Evolutionary conservation across 2,113 vertebrate species (phyloP), one percentile per base, ranked within the genome.

Genomic region (Coracopsis vasa): DNA sequence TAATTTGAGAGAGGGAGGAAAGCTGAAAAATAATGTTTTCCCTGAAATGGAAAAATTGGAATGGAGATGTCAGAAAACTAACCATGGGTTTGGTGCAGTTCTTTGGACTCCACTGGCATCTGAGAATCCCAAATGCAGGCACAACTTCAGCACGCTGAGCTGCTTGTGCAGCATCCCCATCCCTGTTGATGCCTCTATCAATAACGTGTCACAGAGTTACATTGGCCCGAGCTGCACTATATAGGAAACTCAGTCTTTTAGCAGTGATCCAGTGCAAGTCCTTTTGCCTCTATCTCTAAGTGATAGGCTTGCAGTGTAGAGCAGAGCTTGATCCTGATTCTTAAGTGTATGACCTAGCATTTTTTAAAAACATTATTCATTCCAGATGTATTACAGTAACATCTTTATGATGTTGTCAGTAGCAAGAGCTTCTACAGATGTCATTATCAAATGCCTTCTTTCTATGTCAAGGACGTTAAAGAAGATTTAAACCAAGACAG

Each of bases 111-210:
- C 7, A 29, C 19, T 65, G 44, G 31, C 56, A 42, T 56, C 42
- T 80, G n/a, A 25, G 84, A 86, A 73, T 67, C 44, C 31, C 50
- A 71, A n/a, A 77, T 10, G 16, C 27, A 27, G 70, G 64, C n/a
- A 10, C 6, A 60, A 15, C 31, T 48, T 56, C 56, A 35, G n/a
- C 1, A 2, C 0, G 1, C n/a, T 33, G 31, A 85, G 70, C 53
- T 19, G 54, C 53, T 74, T 24, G 29, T 23, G 18, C 23, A 42
- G 41, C 53, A 31, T 67, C 44, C n/a, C 48, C 48, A 50, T 56
- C 47, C 39, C 21, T 25, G 17, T 12, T 2, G 3, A 44, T 41
- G 51, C 39, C 47, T 60, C 3, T 0, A 3, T 47, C 53, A 25
- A 3, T 60, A 18, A 31, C 1, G 8, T 41, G 12, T 35, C n/a